Evolutionary conservation across 2,113 vertebrate species (phyloP), one percentile per base, ranked within the genome.

Genomic region (Zosterops pallidus): DNA sequence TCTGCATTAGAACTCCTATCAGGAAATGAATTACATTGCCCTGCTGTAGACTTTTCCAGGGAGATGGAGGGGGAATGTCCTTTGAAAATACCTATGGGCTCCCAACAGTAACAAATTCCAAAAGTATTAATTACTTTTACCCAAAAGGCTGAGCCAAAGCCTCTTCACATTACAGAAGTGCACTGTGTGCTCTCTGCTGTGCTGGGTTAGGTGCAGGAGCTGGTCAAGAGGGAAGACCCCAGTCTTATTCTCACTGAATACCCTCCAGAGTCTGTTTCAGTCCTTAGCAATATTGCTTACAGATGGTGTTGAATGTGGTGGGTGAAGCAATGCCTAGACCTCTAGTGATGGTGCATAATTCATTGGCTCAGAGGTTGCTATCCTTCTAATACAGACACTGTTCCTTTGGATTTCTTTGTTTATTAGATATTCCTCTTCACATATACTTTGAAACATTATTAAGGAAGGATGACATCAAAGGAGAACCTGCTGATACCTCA

Each of bases 341-440:
- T 90, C 64, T 31, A 90, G 41, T 53, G 14, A 31, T 50, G 39
- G 31, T 50, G 14, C 28, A 24, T 37, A 64, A 65, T 49, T 80
- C 31, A 47, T 31, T 63, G 41, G 25, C 33, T 87, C 29, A 31
- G 22, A 42, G n/a, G n/a, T 72, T 87, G 76, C 33, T 21, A n/a
- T 83, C 26, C 70, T 80, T 86, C 75, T 76, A 50, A 77, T 49
- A 33, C 3, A 67, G 37, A 68, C 12, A 3, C 28, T 22, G 2
- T 92, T 74, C 62, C 28, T 84, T 62, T 77, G 79, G 55, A 56
- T 83, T 92, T 70, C 69, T 78, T 94, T 94, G 88, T 90, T 81
- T 68, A 90, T 68, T 95, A 99, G 99, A 98, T 95, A 97, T 97
- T 89, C 97, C 98, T 91, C 96, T 96, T 84, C 96, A 97, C 86